Evolutionary conservation across 2,888 invertebrate genomes (phyloP).

Genomic region (Tinea pellionella): DNA sequence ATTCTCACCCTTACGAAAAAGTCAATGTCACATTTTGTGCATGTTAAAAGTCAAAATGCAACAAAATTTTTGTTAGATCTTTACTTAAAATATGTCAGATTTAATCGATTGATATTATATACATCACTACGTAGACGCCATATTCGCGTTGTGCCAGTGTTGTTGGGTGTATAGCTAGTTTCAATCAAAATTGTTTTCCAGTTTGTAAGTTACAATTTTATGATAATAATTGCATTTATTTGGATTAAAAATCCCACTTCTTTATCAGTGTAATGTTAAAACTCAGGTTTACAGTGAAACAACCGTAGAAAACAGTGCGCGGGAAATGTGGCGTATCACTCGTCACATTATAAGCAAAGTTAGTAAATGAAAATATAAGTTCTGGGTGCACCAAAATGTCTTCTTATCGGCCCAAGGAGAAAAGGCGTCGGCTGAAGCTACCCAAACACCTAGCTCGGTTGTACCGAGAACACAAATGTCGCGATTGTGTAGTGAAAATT

Average conservation of each 20-base stretch:
- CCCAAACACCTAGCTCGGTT: slow-evolving; percentile 44
- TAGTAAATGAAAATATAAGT: slow-evolving; percentile 4
- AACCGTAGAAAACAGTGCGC: slow-evolving; percentile 41
- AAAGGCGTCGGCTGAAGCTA: not conserved
- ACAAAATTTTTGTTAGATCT: too few species aligned
- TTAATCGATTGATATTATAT: not conserved
- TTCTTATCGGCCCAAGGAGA: not conserved
- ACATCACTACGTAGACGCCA: slow-evolving; percentile 51
- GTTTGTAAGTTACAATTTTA: not conserved
- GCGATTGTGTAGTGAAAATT: slow-evolving; percentile 53
- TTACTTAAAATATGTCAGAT: not conserved
- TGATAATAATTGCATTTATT: not conserved
- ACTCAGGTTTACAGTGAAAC: not conserved
- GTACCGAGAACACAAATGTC: slow-evolving; percentile 56
- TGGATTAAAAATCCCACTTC: not conserved
- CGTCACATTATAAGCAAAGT: slow-evolving; percentile 7
- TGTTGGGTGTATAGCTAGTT: slow-evolving; percentile 16
- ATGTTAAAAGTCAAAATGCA: too few species aligned
- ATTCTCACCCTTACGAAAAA: too few species aligned
- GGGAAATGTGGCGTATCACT: slow-evolving; percentile 54
- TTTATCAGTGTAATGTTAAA: not conserved
- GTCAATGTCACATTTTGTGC: too few species aligned
- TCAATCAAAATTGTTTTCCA: not conserved
- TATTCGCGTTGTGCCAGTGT: slow-evolving; percentile 38
- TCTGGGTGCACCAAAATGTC: not conserved